A percentile compares a stretch with the other conserved stretches of the same genome.
Evolutionary conservation across 2,888 invertebrate species (phyloP).

Genomic region (Eulithis prunata): DNA sequence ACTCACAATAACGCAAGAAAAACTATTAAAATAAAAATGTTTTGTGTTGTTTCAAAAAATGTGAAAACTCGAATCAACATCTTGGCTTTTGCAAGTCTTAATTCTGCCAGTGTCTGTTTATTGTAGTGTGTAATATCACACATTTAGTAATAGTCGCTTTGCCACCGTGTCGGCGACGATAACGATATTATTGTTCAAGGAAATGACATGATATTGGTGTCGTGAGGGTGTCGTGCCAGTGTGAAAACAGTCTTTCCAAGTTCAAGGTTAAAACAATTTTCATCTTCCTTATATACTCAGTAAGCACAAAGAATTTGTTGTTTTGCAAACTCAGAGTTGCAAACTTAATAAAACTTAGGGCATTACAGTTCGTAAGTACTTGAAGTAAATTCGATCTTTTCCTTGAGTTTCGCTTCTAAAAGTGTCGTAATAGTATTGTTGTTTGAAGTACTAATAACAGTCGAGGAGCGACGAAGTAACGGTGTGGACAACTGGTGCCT

Average conservation of each 20-base stretch:
- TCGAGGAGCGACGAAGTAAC: conserved; percentile 3
- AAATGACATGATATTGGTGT: too few relatives aligned
- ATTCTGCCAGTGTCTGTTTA: too few relatives aligned
- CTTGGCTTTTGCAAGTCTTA: too few relatives aligned
- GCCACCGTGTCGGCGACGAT: too few relatives aligned
- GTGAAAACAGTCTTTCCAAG: background rate
- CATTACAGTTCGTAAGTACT: conserved; percentile 33
- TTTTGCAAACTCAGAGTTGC: conserved; percentile 27
- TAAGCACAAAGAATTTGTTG: conserved; percentile 24
- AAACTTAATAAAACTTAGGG: conserved; percentile 40
- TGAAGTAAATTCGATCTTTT: conserved; percentile 37
- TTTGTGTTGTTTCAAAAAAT: too few relatives aligned
- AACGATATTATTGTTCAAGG: too few relatives aligned
- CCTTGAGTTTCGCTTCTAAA: conserved; percentile 23
- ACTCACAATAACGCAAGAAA: too few relatives aligned
- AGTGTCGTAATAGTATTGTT: conserved; percentile 18
- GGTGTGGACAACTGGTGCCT: conserved; percentile 10
- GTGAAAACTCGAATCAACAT: too few relatives aligned
- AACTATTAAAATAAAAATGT: too few relatives aligned
- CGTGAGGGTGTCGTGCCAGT: too few relatives aligned
- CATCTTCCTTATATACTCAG: conserved; percentile 9
- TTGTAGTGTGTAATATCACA: too few relatives aligned
- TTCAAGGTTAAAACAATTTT: conserved; percentile 19
- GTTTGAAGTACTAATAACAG: conserved; percentile 8
- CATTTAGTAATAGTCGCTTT: too few relatives aligned